Base-by-base conservation (phyloP, 2,888 invertebrate genomes). In the Andrena marginata region DNA sequence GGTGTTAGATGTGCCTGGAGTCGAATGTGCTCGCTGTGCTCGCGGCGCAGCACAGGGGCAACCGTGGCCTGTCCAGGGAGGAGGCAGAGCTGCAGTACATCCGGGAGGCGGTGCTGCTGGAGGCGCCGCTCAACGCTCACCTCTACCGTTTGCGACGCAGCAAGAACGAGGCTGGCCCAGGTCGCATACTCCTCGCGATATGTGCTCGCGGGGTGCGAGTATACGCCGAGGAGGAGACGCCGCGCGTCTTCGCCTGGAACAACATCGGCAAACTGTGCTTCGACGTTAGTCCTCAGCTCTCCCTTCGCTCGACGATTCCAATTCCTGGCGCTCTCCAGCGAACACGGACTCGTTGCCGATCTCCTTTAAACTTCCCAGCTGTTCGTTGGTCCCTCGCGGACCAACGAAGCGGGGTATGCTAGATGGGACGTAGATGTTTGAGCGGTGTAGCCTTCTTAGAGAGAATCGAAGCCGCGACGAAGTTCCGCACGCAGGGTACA, bases 231-330 rank as follows among this genome's bases (percentile, higher is more conserved):
- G 96, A 96, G 95, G 95, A 95, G 88, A 92, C 90, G 20, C 92
- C 93, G 10, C 88, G 93, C 68, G 87, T 97, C 86, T 99, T 99
- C 93, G 96, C 98, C 77, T 99, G 99, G 99, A 97, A 98, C 91
- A 97, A 98, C 90, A 99, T 99, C 85, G 98, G 98, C 85, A 99
- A 99, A 95, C 95, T 99, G 23, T 98, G 98, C 94, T 99, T 99
- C 94, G 99, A 99, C 94, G 96, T 96, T 92, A 95, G 88, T 85
- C 20, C 51, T 42, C 16, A 1, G 42, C 26, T n/a, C 16, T 16
- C 20, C 2, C 33, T 26, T 26, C 2, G 2, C 35, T 48, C 4
- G 63, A 42, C 42, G 42, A 42, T 42, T 16, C 42, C 13, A 42
- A 42, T 42, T 42, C 42, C 42, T 4, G 42, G 5, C 42, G 42